Base-by-base conservation (phyloP, 2,113 vertebrate genomes). In the Noturus placidus region DNA sequence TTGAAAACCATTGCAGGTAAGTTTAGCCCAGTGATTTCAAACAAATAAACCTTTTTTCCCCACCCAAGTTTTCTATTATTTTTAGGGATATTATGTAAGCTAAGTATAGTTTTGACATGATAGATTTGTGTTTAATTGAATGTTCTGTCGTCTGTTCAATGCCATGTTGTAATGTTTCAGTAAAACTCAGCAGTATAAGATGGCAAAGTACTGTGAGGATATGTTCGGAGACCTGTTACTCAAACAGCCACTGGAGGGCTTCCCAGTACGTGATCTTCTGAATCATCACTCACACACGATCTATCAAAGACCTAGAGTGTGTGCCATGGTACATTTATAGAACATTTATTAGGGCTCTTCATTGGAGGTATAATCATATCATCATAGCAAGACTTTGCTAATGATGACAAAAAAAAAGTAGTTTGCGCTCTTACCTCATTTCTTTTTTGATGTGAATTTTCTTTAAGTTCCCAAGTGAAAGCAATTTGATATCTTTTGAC, bases 1-100 rank as follows among this genome's bases (percentile, higher is more conserved):
- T 99, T 94, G 98, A 99, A 95, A 99, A 99, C 93, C 98, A 99
- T 89, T 99, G 98, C 98, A 98, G 98, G 98, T 99, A 93, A 87
- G 87, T 70, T 27, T 15, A 25, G 67, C 80, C 46, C 19, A 50
- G 46, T 30, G 14, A 33, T 30, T 25, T 54, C 67, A 74, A 35
- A 27, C 65, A 30, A 50, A 56, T 56, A 56, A 56, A 56, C 54
- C 0, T 22, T 27, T 46, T 46, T 6, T 3, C 19, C 38, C 35
- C 13, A 8, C 33, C 30, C n/a, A 17, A 9, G 69, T 70, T 67
- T 30, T 38, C 19, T 2, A 76, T 46, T 1, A 46, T 11, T 46
- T 46, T 50, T 10, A 46, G 38, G 7, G 7, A 33, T 4, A 22
- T 80, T 57, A 11, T 80, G n/a, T 30, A 30, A 52, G 72, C 46